Conservation (phyloP, 2,113 vertebrate genomes). For the Clarias batrachus region DNA sequence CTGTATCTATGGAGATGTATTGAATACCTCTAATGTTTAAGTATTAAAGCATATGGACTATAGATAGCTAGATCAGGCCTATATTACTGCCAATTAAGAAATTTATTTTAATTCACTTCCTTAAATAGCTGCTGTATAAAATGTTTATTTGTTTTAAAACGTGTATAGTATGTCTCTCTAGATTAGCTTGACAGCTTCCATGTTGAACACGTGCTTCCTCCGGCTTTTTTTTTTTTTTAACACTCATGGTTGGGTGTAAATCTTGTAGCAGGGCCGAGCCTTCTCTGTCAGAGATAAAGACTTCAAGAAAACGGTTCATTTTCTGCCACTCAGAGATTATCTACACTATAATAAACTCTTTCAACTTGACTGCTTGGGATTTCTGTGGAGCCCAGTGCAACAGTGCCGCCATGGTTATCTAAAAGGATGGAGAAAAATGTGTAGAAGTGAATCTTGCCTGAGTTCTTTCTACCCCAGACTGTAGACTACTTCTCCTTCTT, state of each 20-base stretch:
- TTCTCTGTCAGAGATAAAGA: not conserved
- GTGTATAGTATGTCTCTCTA: fast-evolving
- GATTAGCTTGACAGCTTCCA: constrained; percentile 2
- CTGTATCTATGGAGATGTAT: not conserved
- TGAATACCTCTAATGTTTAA: not conserved
- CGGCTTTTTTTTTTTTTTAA: not conserved
- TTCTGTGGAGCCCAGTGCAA: not conserved
- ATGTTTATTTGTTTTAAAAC: no score
- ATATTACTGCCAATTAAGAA: no score
- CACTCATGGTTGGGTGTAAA: no score
- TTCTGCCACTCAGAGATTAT: no score
- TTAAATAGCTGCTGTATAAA: not conserved
- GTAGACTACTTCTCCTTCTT: not conserved
- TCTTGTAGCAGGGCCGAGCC: no score
- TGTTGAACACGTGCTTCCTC: not conserved
- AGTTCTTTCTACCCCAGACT: not conserved
- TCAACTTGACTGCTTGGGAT: not conserved
- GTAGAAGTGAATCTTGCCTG: not conserved
- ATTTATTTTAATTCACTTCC: not conserved
- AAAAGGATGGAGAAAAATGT: not conserved
- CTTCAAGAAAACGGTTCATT: not conserved
- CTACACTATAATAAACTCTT: not conserved
- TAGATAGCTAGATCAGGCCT: not conserved
- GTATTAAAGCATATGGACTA: not conserved
- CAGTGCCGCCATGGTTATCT: not conserved